Conservation (phyloP, 2,113 vertebrate species). For the Elachura formosa region DNA sequence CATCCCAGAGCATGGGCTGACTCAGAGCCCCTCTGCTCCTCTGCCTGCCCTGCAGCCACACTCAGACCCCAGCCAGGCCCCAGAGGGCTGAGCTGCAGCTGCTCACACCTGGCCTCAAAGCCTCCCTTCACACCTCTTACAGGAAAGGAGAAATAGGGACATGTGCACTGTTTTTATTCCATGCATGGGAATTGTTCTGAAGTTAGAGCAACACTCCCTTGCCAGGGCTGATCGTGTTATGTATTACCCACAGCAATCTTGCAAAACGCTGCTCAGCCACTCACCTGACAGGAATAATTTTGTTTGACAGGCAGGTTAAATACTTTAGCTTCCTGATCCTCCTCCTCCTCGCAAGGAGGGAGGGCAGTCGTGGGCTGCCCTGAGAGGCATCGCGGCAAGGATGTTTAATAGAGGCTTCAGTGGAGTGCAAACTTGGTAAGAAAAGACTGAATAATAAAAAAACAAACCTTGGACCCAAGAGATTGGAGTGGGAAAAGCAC, state of each 20-base stretch:
- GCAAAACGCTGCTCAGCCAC: background rate
- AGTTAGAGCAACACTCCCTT: accelerated
- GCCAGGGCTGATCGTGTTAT: background rate
- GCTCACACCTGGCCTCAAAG: background rate
- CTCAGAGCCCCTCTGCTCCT: background rate
- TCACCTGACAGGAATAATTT: background rate
- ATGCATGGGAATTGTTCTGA: background rate
- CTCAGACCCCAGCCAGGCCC: accelerated
- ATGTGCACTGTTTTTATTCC: background rate
- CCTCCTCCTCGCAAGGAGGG: background rate
- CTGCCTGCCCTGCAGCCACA: background rate
- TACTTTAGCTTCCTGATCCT: background rate
- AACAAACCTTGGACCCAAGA: background rate
- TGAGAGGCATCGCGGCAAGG: accelerated
- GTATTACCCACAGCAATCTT: background rate
- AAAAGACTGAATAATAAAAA: background rate
- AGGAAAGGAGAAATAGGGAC: background rate
- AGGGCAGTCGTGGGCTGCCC: background rate
- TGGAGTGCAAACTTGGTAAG: background rate
- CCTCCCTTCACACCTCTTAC: background rate
- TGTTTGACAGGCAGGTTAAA: constrained; percentile 23
- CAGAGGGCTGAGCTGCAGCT: background rate
- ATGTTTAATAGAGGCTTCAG: background rate
- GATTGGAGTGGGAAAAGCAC: background rate
- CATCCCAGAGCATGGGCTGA: accelerated